Percentiles rank a stretch among this genome's conserved stretches.
phyloP scores from a whole-genome alignment of 1,140 invertebrate species.

The Phymorhynchus buccinoides region DNA sequence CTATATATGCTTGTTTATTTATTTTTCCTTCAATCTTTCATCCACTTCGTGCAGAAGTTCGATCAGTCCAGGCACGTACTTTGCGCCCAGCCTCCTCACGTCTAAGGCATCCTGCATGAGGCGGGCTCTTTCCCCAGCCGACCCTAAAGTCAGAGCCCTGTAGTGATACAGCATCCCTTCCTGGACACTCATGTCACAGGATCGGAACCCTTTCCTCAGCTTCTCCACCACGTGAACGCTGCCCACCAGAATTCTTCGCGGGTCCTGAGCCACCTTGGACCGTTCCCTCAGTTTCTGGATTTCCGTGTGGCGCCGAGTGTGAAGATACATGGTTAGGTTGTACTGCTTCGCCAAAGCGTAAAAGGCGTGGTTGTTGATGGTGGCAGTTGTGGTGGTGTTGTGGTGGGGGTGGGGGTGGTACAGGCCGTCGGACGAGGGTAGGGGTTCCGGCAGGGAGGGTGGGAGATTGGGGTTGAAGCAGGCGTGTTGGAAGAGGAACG shows the following conservation, averaged over 20 bases:
- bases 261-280: conserved; percentile 4
- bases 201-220: background rate
- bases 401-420: background rate
- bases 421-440: no score
- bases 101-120: no score
- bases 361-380: background rate
- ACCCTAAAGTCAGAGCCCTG: no score
- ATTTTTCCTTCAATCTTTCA: no score
- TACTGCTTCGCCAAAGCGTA: background rate
- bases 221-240: conserved; percentile 27
- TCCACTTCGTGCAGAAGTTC: no score
- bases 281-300: background rate
- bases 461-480: background rate
- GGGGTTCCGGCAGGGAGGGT: no score
- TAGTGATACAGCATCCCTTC: conserved; percentile 26
- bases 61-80: no score
- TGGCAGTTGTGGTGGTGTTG: no score
- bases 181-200: background rate
- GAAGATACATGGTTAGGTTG: background rate
- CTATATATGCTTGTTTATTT: no score
- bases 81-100: no score
- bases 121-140: no score
- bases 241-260: background rate
- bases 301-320: background rate
- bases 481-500: conserved; percentile 15